These are phyloP conservation scores for Antedon mediterranea DNA, from an alignment of 53 echinoderm and acorn worm species.

Conservation along the genomic window DNA sequence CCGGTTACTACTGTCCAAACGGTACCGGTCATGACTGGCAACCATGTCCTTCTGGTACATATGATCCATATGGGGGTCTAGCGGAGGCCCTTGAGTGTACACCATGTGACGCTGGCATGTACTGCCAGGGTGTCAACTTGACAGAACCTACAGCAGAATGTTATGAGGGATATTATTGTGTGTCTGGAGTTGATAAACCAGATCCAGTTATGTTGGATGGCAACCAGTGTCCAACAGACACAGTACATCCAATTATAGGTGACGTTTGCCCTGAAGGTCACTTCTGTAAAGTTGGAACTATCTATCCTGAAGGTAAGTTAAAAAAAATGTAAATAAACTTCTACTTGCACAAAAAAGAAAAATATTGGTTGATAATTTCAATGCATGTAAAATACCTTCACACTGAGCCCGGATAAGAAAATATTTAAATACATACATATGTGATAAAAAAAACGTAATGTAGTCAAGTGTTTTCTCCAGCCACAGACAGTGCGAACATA, in stretches of 20 bases:
- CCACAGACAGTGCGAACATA: neutral
- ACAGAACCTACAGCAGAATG: slow-evolving; percentile 58
- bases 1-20: slow-evolving; percentile 92
- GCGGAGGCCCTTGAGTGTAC: slow-evolving; percentile 66
- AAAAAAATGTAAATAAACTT: too few species aligned
- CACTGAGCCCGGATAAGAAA: too few species aligned
- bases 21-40: slow-evolving; percentile 95
- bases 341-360: too few species aligned
- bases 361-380: too few species aligned
- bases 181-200: slow-evolving; percentile 59
- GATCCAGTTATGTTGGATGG: slow-evolving; percentile 63
- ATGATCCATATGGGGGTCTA: slow-evolving; percentile 47
- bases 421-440: too few species aligned
- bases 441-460: too few species aligned
- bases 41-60: slow-evolving; percentile 88
- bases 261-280: slow-evolving; percentile 79
- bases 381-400: too few species aligned
- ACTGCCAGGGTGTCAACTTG: slow-evolving; percentile 75
- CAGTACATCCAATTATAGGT: slow-evolving; percentile 88
- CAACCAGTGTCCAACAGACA: slow-evolving; percentile 78
- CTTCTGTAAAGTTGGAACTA: slow-evolving; percentile 47
- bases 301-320: slow-evolving; percentile 60
- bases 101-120: slow-evolving; percentile 76
- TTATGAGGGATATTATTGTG: slow-evolving; percentile 57
- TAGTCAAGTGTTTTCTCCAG: too few species aligned